Percentiles rank a stretch among this genome's conserved stretches.
phyloP scores from a whole-genome alignment of 2,113 vertebrate genomes.

The Verasper variegatus region DNA sequence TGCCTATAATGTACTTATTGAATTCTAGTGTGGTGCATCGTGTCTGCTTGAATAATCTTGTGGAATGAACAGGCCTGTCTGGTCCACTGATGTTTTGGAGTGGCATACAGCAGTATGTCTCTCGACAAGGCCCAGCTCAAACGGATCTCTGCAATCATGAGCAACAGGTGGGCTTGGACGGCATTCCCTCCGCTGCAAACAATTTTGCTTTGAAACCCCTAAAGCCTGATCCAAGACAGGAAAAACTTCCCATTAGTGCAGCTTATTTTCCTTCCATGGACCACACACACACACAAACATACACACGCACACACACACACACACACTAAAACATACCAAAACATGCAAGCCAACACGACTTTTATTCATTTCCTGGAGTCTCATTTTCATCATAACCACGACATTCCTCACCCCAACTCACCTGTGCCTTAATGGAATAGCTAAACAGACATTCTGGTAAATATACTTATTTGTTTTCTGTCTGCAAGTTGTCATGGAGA shows the following conservation, averaged over 20 bases:
- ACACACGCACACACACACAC: constrained; percentile 23
- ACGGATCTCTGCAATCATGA: constrained; percentile 73
- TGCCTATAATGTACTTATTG: constrained; percentile 10
- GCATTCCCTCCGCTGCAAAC: constrained; percentile 70
- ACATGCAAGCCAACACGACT: constrained; percentile 38
- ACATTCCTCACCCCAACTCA: constrained; percentile 8
- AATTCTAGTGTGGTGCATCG: constrained; percentile 11
- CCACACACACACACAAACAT: constrained; percentile 65
- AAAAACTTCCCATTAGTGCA: constrained; percentile 76
- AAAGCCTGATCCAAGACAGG: constrained; percentile 71
- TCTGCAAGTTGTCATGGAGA: neutral
- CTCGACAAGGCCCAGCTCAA: constrained; percentile 61
- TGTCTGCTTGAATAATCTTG: constrained; percentile 35
- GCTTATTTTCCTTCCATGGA: constrained; percentile 78
- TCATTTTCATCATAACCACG: constrained; percentile 37
- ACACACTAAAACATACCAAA: constrained; percentile 40
- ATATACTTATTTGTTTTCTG: neutral
- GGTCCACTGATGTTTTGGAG: constrained; percentile 50
- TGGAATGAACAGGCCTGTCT: constrained; percentile 43
- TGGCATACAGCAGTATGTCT: constrained; percentile 52
- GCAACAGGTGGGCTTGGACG: constrained; percentile 77
- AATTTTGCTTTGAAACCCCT: constrained; percentile 74
- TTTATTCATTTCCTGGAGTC: constrained; percentile 56
- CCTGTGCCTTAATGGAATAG: neutral
- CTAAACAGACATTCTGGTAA: neutral